Base-by-base conservation (phyloP, 2,888 invertebrate species). In the Aspidiotus rigidus region DNA sequence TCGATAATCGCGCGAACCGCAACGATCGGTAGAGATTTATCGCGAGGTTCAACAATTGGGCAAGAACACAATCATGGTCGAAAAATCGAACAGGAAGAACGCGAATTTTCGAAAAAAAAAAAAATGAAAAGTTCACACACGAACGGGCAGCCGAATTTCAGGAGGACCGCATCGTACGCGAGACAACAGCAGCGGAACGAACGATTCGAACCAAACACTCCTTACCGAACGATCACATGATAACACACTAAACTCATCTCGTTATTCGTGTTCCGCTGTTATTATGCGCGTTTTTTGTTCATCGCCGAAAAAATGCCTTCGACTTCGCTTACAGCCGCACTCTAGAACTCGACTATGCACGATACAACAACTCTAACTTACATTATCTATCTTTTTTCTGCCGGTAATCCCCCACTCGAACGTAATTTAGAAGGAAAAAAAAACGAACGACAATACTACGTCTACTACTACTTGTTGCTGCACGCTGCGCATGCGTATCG, bases 261-360 rank as follows among this genome's bases (percentile, higher is more conserved):
- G 42, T 62, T 49, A 39, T 28, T 28, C n/a, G 49, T 49, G 49
- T 49, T 11, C n/a, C n/a, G 49, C 49, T 49, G 49, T 40, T 28
- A 28, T 28, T 28, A 28, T 28, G 28, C 28, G 28, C 28, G 28
- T 28, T 28, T 28, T 28, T 64, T 49, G 64, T 64, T 64, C 54
- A 64, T 64, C 64, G 40, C 64, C 64, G 64, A 64, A 64, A 28
- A 49, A 64, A 64, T 64, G 64, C 64, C 64, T 64, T 16, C 62
- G 28, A 28, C 28, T 28, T 28, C 28, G 28, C 28, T 1, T 28
- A 28, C 28, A 28, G 28, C 28, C 28, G 28, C 28, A 28, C 28
- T 28, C 28, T 28, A 28, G 28, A 3, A 28, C 28, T 28, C 28
- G 28, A 28, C 28, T 28, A 28, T 28, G 28, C 28, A 28, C 28